These are phyloP conservation scores for Ptychochromis oligacanthus DNA, from an alignment of 2,113 vertebrate genomes.

Conservation along the genomic window DNA sequence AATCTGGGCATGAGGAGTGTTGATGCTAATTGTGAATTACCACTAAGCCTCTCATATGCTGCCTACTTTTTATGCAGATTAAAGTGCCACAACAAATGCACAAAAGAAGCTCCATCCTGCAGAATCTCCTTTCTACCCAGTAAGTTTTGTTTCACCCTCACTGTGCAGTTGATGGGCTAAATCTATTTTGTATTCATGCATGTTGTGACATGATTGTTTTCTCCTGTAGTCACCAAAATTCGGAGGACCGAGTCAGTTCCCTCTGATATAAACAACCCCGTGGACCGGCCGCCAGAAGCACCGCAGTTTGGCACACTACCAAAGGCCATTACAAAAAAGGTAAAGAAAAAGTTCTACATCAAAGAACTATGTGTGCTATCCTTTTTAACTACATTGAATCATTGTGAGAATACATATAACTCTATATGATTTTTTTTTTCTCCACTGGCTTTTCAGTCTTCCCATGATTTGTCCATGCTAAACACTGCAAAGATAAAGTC, in stretches of 20 bases:
- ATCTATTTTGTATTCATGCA: background rate
- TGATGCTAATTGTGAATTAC: background rate
- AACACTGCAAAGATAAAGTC: background rate
- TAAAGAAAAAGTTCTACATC: conserved; percentile 52
- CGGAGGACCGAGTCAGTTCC: conserved; percentile 97
- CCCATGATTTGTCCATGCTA: background rate
- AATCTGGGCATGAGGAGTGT: background rate
- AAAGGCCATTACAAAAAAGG: conserved; percentile 97
- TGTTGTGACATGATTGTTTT: conserved; percentile 20
- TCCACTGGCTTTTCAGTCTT: too few species aligned
- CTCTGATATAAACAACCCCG: conserved; percentile 97
- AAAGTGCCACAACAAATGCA: conserved; percentile 99
- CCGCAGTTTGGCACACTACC: conserved; percentile 95
- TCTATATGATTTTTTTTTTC: background rate
- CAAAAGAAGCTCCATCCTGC: conserved; percentile 97
- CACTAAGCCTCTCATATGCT: background rate
- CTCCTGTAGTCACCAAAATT: conserved; percentile 88
- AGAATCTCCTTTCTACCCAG: conserved; percentile 96
- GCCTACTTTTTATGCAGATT: conserved; percentile 81
- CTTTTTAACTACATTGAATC: background rate
- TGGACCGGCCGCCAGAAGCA: conserved; percentile 88
- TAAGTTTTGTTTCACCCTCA: conserved; percentile 74
- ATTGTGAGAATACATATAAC: background rate
- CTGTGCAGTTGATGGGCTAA: background rate
- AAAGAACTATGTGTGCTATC: background rate